Evolutionary conservation across 2,797 vertebrate species (phyloP), one percentile per base, ranked within the genome.

Genomic region (Enteromius radiatus): DNA sequence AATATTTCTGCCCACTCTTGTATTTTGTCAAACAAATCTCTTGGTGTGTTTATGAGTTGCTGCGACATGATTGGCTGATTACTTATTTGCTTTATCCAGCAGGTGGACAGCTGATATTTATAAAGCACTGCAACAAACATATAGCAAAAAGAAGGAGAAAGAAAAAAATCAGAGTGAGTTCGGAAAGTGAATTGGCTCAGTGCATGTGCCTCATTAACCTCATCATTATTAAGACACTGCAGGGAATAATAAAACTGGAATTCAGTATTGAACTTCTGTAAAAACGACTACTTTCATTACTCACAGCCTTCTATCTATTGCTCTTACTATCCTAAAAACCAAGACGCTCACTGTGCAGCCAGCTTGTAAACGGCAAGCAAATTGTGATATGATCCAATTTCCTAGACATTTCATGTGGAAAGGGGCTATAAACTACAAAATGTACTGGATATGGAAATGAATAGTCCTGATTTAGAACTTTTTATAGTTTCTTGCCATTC

Each of bases 121-220:
- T 38, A 38, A 74, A 64, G 59, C 21, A 31, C 43, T 31, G 31
- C 26, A 12, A 59, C 52, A n/a, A 63, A 43, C 21, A 81, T 28
- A 21, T 59, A 76, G 49, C n/a, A 23, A 47, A 67, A 21, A 71
- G 33, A 2, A 3, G 2, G 11, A 68, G n/a, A 79, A 81, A 85
- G 33, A 69, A 59, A 78, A 68, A 45, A 47, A 82, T 33, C 68
- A 9, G 26, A 49, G 59, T 70, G 77, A 78, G 77, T 86, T 88
- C 85, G 69, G 86, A 88, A 79, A 84, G 89, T 89, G 33, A 92
- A 90, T 87, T 78, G 81, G 89, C 90, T 82, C 79, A 84, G 86
- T 86, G 61, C 84, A 84, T 89, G 90, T 88, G 82, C 80, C 87
- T 92, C 89, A 92, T 94, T 93, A 93, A 90, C 89, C 90, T 71